phyloP scores from a whole-genome alignment of 1,140 invertebrate genomes.

The Hetaerina americana region DNA sequence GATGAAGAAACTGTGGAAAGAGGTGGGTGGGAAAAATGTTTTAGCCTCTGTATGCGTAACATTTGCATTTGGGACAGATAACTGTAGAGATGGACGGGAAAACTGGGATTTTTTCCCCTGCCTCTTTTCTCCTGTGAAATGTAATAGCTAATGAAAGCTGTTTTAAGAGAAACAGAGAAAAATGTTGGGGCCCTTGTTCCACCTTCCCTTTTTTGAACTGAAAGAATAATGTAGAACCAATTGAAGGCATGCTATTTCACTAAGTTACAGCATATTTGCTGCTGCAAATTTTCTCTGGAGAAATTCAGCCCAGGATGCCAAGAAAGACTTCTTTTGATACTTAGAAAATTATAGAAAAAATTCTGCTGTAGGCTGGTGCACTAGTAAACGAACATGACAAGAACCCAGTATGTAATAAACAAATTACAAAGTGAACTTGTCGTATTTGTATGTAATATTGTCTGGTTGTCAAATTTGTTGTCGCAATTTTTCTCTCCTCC shows the following conservation, averaged over 20 bases:
- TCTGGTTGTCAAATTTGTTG: background rate
- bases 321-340: background rate
- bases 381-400: background rate
- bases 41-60: background rate
- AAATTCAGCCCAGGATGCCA: background rate
- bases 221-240: background rate
- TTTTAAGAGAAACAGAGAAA: background rate
- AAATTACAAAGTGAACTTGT: background rate
- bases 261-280: background rate
- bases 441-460: background rate
- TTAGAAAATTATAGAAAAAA: conserved; percentile 1
- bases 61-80: background rate
- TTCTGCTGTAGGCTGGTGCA: background rate
- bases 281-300: background rate
- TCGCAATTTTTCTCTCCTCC: background rate
- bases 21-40: background rate
- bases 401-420: background rate
- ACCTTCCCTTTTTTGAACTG: background rate
- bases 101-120: background rate
- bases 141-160: background rate
- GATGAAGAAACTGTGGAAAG: background rate
- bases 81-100: background rate
- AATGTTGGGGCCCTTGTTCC: background rate
- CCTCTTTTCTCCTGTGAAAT: background rate
- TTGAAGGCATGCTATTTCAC: background rate